Evolutionary conservation across 2,113 vertebrate genomes (phyloP), one percentile per base, ranked within the genome.

Genomic region (Physeter macrocephalus): DNA sequence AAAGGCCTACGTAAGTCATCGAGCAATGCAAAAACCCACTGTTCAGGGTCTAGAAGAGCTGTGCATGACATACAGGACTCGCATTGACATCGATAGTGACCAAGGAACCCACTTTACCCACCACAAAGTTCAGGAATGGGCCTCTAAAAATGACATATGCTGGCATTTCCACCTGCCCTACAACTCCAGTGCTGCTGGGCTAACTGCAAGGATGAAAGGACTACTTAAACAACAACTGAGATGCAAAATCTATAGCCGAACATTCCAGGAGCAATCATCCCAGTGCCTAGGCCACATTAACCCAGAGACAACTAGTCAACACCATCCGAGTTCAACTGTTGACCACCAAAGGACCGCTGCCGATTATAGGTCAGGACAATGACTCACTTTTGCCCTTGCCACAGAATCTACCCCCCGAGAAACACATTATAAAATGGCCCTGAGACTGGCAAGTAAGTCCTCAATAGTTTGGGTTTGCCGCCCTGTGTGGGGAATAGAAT

Each of bases 1-100:
- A 49, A 52, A 78, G 11, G 75, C 46, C 75, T 52, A 11, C 0
- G 15, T 49, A 31, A 21, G 31, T 52, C 75, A 34, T n/a, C 1
- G 18, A 78, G 46, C 52, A n/a, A n/a, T 21, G 46, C 31, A n/a
- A 23, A 77, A 52, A 1, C 8, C 10, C 29, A 34, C 75, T 52
- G 52, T 78, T n/a, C 46, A 78, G 46, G 46, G 74, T 52, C 34
- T 13, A 52, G 46, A 13, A n/a, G 46, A 52, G 46, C 46, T 52
- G 31, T 7, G 75, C 10, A 13, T 18, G 17, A 52, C 18, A 0
- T n/a, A 23, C 0, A 1, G 46, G 75, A n/a, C 46, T 25, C 74
- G 17, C 46, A 3, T 1, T 4, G 18, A 52, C 74, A 21, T 11
- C 3, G 9, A 23, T 0, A 34, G 17, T 49, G 43, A n/a, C 46